Percentiles rank a stretch among this genome's conserved stretches.
Conservation (phyloP, 2,113 vertebrate genomes). For the Rhinolophus sinicus region DNA sequence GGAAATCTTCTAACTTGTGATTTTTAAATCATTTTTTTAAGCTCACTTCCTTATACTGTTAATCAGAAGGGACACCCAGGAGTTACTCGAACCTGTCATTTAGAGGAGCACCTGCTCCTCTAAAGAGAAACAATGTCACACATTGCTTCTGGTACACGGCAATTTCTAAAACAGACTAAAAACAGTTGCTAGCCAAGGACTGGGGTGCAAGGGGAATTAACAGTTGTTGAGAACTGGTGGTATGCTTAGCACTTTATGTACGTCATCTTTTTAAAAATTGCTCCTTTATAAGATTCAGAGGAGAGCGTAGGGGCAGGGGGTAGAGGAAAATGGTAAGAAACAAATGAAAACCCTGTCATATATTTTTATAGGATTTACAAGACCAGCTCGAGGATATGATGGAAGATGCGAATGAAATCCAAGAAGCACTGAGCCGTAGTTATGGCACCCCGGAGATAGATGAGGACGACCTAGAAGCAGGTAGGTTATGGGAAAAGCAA, state of each 20-base stretch:
- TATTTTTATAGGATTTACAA: slow-evolving; percentile 91
- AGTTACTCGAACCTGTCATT: not conserved
- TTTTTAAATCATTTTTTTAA: slow-evolving; percentile 28
- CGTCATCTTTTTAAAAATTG: slow-evolving; percentile 17
- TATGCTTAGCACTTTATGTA: not conserved
- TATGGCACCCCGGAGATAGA: slow-evolving; percentile 97
- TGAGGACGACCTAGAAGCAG: slow-evolving; percentile 97
- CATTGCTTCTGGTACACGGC: no score
- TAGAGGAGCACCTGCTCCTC: not conserved
- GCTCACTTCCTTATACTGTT: not conserved
- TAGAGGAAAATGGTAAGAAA: not conserved
- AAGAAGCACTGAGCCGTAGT: slow-evolving; percentile 95
- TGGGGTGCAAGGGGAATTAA: not conserved
- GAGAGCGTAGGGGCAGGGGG: not conserved
- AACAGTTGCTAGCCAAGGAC: not conserved
- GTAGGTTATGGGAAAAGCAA: slow-evolving; percentile 81
- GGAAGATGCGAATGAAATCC: slow-evolving; percentile 97
- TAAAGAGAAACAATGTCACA: no score
- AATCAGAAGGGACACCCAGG: not conserved
- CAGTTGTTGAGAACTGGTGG: slow-evolving; percentile 11
- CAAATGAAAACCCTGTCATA: not conserved
- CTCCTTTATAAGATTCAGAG: slow-evolving; percentile 20
- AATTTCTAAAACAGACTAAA: not conserved
- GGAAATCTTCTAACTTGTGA: not conserved
- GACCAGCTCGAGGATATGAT: slow-evolving; percentile 99